Evolutionary conservation across 2,113 vertebrate species (phyloP).

Genomic region (Sterrhoptilus dennistouni): DNA sequence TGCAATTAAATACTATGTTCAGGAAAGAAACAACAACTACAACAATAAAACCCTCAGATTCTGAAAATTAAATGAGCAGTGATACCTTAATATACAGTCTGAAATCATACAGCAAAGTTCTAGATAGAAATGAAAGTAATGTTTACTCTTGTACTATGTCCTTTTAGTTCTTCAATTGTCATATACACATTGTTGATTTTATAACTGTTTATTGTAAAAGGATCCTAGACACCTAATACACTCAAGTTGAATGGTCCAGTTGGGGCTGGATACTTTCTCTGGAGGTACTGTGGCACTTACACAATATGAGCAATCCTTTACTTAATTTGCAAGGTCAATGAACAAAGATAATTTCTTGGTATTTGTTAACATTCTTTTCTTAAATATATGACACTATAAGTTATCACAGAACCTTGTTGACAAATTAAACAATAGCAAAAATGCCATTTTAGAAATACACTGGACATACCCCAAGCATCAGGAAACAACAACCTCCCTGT

Average conservation of each 20-base stretch:
- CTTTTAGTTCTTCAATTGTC: background rate
- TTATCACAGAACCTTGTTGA: background rate
- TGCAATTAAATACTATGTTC: background rate
- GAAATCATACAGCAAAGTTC: background rate
- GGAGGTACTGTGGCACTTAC: background rate
- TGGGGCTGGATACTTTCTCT: background rate
- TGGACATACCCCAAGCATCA: background rate
- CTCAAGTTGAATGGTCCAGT: background rate
- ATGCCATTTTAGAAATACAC: background rate
- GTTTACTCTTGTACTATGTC: background rate
- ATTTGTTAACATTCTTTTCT: background rate
- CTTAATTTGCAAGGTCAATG: background rate
- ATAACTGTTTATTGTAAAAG: background rate
- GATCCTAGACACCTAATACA: rapidly evolving
- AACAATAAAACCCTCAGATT: background rate
- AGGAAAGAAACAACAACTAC: background rate
- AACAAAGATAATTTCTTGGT: background rate
- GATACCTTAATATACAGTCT: background rate
- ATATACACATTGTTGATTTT: background rate
- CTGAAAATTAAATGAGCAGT: background rate
- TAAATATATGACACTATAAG: background rate
- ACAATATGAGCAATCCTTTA: background rate
- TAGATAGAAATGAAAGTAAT: background rate
- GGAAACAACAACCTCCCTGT: background rate
- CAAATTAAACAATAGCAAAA: background rate